Evolutionary conservation across 1,140 invertebrate genomes (phyloP).

Genomic region (Popillia japonica): DNA sequence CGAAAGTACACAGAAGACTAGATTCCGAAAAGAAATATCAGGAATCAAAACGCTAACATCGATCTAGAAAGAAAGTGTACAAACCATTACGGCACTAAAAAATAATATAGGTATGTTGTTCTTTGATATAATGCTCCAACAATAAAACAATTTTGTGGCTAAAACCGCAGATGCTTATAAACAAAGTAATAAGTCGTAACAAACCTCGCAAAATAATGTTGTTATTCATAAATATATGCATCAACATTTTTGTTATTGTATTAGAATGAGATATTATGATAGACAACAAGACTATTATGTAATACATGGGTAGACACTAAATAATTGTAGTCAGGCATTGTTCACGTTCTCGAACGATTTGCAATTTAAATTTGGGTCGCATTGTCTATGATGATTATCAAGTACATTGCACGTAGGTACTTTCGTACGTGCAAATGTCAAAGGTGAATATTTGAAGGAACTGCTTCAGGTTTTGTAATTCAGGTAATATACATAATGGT

Average conservation of each 20-base stretch:
- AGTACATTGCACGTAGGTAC: neutral
- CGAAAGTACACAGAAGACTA: no score
- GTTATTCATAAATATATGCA: neutral
- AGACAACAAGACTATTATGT: neutral
- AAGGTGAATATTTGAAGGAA: slow-evolving; percentile 8
- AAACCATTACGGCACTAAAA: no score
- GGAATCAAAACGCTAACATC: no score
- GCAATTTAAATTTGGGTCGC: slow-evolving; percentile 22
- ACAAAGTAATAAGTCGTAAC: no score
- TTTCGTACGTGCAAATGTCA: neutral
- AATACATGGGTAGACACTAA: neutral
- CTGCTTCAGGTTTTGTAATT: neutral
- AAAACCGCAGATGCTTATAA: no score
- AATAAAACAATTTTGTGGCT: no score
- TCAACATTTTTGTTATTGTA: neutral
- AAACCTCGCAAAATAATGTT: neutral
- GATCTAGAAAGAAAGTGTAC: no score
- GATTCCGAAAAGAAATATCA: no score
- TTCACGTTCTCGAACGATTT: neutral
- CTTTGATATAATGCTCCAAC: no score
- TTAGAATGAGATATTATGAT: neutral
- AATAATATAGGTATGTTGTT: no score
- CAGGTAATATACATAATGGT: no score
- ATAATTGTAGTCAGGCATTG: slow-evolving; percentile 6
- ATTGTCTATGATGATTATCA: neutral